Evolutionary conservation across 2,797 vertebrate species (phyloP), one percentile per base, ranked within the genome.

Genomic region (Hypotaenidia okinawae): DNA sequence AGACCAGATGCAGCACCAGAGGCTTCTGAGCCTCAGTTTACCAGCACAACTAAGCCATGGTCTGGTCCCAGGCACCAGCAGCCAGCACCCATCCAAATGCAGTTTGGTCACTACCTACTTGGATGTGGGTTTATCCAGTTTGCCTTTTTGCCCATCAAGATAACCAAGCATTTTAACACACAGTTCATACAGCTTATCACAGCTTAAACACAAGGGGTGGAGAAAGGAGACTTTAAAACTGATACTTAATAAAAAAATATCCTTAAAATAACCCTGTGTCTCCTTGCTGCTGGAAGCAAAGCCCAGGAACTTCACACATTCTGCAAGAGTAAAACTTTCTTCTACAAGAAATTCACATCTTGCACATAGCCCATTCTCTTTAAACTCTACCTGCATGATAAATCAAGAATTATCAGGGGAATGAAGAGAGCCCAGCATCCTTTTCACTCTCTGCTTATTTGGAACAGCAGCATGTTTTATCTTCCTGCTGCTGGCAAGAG

Each of bases 191-290:
- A 43, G 35, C 41, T 57, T 63, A 70, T 51, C 51, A 15, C 43
- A 63, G 55, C 32, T 47, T 51, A 75, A 58, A 69, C n/a, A 63
- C 0, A 0, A 32, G 6, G 7, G 17, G 37, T 13, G 30, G 33
- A 58, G 41, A 74, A 84, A 80, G 22, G 14, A 67, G 28, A 35
- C 41, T 69, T 45, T 37, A 68, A 81, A 75, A 83, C 54, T 6
- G 10, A 0, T 51, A 67, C 35, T 47, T 87, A 23, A n/a, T 49
- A 73, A 18, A 62, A 67, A 77, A 55, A 47, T 12, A 47, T 12
- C n/a, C 17, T 47, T 33, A 35, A 39, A 39, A 62, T 59, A 70
- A 58, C 33, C 43, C 30, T 0, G 11, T 4, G 2, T 24, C 41
- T 74, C 52, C 47, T 41, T 59, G 61, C 66, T 58, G 66, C 32